A percentile compares a stretch with the other conserved stretches of the same genome.
Evolutionary conservation across 1,140 invertebrate species (phyloP).

Genomic region (Oncopeltus fasciatus): DNA sequence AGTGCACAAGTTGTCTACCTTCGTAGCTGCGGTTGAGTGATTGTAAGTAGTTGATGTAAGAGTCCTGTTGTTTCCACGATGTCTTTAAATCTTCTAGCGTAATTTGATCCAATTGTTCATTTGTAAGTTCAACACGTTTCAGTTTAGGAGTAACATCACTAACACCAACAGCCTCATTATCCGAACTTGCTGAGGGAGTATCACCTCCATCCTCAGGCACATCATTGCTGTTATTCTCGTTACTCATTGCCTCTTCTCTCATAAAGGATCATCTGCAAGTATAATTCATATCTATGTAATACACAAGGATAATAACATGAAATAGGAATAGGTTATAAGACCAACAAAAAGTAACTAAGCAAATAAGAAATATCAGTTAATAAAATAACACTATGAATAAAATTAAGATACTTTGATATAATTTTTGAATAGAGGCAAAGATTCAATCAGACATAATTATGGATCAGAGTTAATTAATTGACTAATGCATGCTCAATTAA

Average conservation of each 20-base stretch:
- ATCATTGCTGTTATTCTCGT: slow-evolving; percentile 6
- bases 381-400: not conserved
- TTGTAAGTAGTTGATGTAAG: slow-evolving; percentile 20
- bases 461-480: not conserved
- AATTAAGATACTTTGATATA: not conserved
- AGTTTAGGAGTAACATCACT: not conserved
- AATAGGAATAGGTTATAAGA: not conserved
- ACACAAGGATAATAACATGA: not conserved
- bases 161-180: not conserved
- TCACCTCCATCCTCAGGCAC: slow-evolving; percentile 3
- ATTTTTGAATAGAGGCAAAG: not conserved
- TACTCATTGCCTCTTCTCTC: slow-evolving; percentile 4
- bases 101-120: slow-evolving; percentile 15
- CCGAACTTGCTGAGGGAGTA: not conserved
- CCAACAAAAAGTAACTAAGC: not conserved
- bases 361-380: not conserved
- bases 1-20: slow-evolving; percentile 22
- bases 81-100: slow-evolving; percentile 15
- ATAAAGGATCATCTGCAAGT: not conserved
- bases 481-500: not conserved
- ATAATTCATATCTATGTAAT: not conserved
- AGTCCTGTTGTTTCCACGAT: slow-evolving; percentile 21
- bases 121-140: slow-evolving; percentile 12
- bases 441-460: not conserved
- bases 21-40: slow-evolving; percentile 18